A percentile compares a stretch with the other conserved stretches of the same genome.
Evolutionary conservation across 1,140 invertebrate genomes (phyloP).

Genomic region (Cotesia vestalis): DNA sequence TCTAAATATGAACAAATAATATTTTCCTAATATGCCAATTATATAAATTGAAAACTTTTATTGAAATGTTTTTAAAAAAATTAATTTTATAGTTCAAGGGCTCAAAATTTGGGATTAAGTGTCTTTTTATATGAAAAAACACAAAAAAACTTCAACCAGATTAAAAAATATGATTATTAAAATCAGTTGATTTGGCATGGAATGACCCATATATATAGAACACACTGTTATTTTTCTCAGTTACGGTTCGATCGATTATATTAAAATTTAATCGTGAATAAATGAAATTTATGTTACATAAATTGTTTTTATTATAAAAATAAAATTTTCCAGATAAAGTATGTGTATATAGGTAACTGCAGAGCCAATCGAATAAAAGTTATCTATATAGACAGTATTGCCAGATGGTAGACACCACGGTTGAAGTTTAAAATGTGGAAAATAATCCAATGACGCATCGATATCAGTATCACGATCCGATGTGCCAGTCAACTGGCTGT

Average conservation of each 20-base stretch:
- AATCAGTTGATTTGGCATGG: not conserved
- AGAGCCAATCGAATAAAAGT: no score
- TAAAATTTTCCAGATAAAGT: no score
- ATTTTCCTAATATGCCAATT: not conserved
- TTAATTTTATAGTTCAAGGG: not conserved
- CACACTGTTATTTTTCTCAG: not conserved
- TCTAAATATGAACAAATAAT: not conserved
- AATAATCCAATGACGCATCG: constrained; percentile 12
- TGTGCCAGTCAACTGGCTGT: constrained; percentile 2
- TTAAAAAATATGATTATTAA: constrained; percentile 19
- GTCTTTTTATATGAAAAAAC: constrained; percentile 5
- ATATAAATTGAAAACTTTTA: no score
- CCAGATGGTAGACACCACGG: not conserved
- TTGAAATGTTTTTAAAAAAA: no score
- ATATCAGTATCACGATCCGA: not conserved
- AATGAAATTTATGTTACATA: no score
- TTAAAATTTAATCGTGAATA: no score
- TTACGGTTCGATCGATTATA: no score
- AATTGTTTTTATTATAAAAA: no score
- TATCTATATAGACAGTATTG: not conserved
- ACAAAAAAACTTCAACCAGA: constrained; percentile 1
- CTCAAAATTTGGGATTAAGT: constrained; percentile 5
- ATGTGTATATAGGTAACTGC: no score
- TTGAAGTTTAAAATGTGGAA: constrained; percentile 5
- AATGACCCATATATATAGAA: not conserved